Conservation (phyloP, 2,113 vertebrate species). For the Cephalopholis sonnerati region DNA sequence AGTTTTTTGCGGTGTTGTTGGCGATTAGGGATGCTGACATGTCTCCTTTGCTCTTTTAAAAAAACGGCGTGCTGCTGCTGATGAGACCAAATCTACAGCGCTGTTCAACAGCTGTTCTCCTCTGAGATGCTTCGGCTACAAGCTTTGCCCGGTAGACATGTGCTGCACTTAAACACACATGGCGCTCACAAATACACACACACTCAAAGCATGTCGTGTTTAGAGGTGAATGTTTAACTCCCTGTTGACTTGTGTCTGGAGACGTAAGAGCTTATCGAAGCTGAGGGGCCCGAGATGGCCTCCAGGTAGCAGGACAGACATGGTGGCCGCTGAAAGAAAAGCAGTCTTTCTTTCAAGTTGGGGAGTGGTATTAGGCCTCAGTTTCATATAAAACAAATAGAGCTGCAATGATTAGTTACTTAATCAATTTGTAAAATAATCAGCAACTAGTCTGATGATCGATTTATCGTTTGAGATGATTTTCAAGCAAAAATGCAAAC, state of each 20-base stretch:
- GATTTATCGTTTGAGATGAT: too few relatives aligned
- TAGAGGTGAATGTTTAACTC: slow-evolving; percentile 70
- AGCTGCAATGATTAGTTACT: too few relatives aligned
- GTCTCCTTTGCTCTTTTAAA: slow-evolving; percentile 74
- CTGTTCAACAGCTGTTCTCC: slow-evolving; percentile 82
- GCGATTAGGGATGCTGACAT: slow-evolving; percentile 79
- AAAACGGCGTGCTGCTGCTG: slow-evolving; percentile 63
- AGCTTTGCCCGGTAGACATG: slow-evolving; percentile 50
- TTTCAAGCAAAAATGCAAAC: too few relatives aligned
- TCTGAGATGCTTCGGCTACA: slow-evolving; percentile 58
- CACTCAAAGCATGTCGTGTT: slow-evolving; percentile 35
- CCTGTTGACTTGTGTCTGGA: slow-evolving; percentile 50
- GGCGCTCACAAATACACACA: slow-evolving; percentile 30
- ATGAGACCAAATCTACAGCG: slow-evolving; percentile 74
- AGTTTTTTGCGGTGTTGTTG: slow-evolving; percentile 72
- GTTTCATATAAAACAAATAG: too few relatives aligned
- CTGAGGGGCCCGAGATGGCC: slow-evolving; percentile 31
- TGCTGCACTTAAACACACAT: slow-evolving; percentile 60
- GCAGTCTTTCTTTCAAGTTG: not conserved
- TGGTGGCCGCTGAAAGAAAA: not conserved
- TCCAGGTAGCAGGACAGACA: slow-evolving; percentile 13
- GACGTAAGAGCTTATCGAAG: slow-evolving; percentile 45
- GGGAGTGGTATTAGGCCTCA: too few relatives aligned
- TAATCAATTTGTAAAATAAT: too few relatives aligned
- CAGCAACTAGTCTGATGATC: too few relatives aligned